phyloP scores from a whole-genome alignment of 2,113 vertebrate genomes.

The Eubucco bourcierii region DNA sequence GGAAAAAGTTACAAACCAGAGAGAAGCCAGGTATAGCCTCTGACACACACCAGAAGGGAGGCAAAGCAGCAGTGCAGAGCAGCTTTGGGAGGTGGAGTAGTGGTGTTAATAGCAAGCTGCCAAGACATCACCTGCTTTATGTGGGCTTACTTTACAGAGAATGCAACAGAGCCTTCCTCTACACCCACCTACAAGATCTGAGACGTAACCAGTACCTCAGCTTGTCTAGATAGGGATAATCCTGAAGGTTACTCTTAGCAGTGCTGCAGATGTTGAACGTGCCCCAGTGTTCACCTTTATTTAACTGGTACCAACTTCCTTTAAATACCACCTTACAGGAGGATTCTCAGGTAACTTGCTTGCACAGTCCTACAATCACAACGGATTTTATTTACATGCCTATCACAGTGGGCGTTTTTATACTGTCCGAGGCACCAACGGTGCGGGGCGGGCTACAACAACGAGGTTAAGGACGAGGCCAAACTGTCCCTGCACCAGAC shows the following conservation, averaged over 20 bases:
- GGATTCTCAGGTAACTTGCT: background rate
- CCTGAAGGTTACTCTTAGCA: background rate
- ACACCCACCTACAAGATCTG: background rate
- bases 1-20: too few relatives aligned
- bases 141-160: background rate
- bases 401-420: too few relatives aligned
- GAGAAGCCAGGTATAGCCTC: background rate
- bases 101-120: background rate
- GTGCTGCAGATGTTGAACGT: background rate
- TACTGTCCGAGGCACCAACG: too few relatives aligned
- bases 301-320: background rate
- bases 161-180: background rate
- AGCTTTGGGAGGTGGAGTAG: rapidly evolving
- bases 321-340: background rate
- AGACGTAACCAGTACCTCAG: rapidly evolving
- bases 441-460: background rate
- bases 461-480: rapidly evolving
- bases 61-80: background rate
- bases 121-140: background rate
- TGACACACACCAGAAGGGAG: rapidly evolving
- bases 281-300: background rate
- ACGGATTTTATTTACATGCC: background rate
- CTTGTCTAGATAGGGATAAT: background rate
- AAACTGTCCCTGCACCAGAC: background rate
- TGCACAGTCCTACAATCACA: too few relatives aligned